Evolutionary conservation across 2,888 invertebrate species (phyloP).

Genomic region (Phyllotreta striolata): DNA sequence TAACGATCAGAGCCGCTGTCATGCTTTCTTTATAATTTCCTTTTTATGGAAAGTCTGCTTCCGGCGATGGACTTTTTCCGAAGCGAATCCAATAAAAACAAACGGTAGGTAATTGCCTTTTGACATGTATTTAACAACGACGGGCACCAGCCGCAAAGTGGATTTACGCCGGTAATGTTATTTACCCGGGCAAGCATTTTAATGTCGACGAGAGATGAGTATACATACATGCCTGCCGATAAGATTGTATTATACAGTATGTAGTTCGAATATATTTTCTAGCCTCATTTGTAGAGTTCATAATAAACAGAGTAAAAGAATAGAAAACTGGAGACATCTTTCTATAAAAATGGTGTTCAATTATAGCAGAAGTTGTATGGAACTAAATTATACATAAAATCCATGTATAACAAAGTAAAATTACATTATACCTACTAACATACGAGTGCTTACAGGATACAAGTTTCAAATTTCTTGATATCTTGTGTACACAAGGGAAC

Average conservation of each 20-base stretch:
- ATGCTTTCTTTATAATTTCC: slow-evolving; percentile 41
- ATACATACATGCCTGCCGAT: too few species aligned
- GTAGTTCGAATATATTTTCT: too few species aligned
- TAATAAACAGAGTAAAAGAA: too few species aligned
- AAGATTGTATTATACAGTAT: too few species aligned
- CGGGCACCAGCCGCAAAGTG: slow-evolving; percentile 8
- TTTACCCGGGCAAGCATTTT: background rate
- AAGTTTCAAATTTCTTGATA: slow-evolving; percentile 4
- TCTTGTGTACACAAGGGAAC: slow-evolving; percentile 1
- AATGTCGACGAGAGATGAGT: too few species aligned
- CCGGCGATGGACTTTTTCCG: slow-evolving; percentile 34
- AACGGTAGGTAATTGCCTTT: slow-evolving; percentile 37
- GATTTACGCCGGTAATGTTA: slow-evolving; percentile 13
- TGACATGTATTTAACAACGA: slow-evolving; percentile 23
- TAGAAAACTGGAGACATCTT: too few species aligned
- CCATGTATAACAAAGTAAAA: background rate
- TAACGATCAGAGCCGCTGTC: slow-evolving; percentile 37
- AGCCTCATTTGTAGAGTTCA: too few species aligned
- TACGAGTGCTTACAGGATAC: background rate
- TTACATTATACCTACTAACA: background rate
- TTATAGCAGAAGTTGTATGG: too few species aligned
- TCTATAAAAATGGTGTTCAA: too few species aligned
- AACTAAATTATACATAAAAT: too few species aligned
- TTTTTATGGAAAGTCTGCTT: slow-evolving; percentile 36
- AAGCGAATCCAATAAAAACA: slow-evolving; percentile 34